Percentiles rank a stretch among this genome's conserved stretches.
phyloP scores from a whole-genome alignment of 2,797 vertebrate genomes.

The Chrosomus eos region DNA sequence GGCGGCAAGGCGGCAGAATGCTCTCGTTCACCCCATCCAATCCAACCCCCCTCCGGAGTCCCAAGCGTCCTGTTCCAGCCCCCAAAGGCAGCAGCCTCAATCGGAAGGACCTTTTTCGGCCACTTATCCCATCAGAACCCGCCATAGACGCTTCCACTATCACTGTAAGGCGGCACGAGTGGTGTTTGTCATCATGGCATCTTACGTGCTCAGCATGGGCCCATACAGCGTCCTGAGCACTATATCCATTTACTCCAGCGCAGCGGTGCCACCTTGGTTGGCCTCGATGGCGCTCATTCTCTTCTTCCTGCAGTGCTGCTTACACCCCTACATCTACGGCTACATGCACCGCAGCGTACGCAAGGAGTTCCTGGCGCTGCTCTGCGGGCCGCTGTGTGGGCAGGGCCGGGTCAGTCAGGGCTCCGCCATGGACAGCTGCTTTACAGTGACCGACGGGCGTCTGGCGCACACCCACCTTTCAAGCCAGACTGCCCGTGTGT shows the following conservation, averaged over 20 bases:
- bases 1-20: constrained; percentile 87
- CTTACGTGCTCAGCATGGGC: constrained; percentile 88
- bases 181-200: constrained; percentile 89
- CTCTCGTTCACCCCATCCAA: constrained; percentile 85
- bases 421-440: constrained; percentile 80
- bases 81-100: constrained; percentile 65
- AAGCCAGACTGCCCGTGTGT: constrained; percentile 73
- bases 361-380: constrained; percentile 84
- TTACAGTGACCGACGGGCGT: constrained; percentile 80
- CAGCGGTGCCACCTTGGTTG: constrained; percentile 81
- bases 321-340: constrained; percentile 89
- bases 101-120: constrained; percentile 65
- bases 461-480: constrained; percentile 70
- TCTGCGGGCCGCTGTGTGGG: constrained; percentile 81
- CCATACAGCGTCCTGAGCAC: constrained; percentile 87
- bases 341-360: constrained; percentile 91
- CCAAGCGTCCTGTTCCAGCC: constrained; percentile 65
- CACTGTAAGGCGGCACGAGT: constrained; percentile 89
- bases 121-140: constrained; percentile 72
- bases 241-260: constrained; percentile 76
- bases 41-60: constrained; percentile 71
- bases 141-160: constrained; percentile 84
- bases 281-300: constrained; percentile 84
- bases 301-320: constrained; percentile 89
- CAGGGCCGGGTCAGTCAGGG: constrained; percentile 72